Base-by-base conservation (phyloP, 2,888 invertebrate genomes). In the Ennomos quercinarius region DNA sequence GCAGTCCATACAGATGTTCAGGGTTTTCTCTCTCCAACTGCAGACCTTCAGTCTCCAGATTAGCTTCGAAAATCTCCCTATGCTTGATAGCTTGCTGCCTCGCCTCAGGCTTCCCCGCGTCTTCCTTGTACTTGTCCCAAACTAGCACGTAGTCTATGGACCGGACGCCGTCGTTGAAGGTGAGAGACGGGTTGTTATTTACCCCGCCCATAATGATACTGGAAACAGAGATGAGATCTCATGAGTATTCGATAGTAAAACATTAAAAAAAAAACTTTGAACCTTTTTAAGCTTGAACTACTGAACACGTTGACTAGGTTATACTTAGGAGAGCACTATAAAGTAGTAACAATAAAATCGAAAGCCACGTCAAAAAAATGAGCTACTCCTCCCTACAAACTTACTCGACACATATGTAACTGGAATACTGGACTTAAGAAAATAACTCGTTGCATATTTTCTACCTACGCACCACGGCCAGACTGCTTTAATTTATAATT, bases 81-180 rank as follows among this genome's bases (percentile, higher is more conserved):
- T 94, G 93, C 42, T 86, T 84, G 34, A 50, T 41, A n/a, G 54
- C 59, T 11, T 50, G 51, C 1, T 12, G 8, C n/a, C 83, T 84
- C 1, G 91, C 89, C 55, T 87, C 88, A 0, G 79, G 70, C 0
- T 83, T 88, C 40, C 79, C 86, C 2, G 94, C 93, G 47, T 94
- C 93, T 45, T 93, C 93, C 63, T 93, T 84, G 12, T 80, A 84
- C 52, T 94, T 87, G 81, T 96, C 96, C 95, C 96, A 97, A 9
- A 96, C 97, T 51, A 97, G 81, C 44, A 97, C 95, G 86, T 95
- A 97, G 87, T 97, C 97, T 70, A 97, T 95, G 4, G 95, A 95
- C 27, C 96, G 93, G 8, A 93, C 83, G 9, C 95, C 95, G 82
- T 97, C 97, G 64, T 93, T 93, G 83, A 97, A 96, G 66, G 93